These are phyloP conservation scores for Sylvicola cinctus DNA, from an alignment of 2,888 invertebrate species.

Conservation along the genomic window DNA sequence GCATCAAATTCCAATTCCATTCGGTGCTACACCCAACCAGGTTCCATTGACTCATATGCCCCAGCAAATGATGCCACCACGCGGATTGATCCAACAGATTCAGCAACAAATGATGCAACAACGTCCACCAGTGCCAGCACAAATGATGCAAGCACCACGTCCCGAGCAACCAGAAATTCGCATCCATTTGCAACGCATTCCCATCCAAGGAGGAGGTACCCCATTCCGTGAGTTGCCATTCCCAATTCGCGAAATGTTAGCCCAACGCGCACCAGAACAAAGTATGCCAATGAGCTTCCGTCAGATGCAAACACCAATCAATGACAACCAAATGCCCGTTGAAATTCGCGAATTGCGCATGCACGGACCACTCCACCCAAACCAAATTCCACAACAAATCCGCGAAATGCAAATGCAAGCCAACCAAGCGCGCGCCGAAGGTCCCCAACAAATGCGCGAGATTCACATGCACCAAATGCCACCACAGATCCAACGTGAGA, in stretches of 20 bases:
- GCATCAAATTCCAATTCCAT: slow-evolving; percentile 28
- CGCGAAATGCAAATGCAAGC: slow-evolving; percentile 13
- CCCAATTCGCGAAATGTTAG: slow-evolving; percentile 5
- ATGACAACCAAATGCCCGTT: no score
- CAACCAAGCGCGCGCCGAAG: no score
- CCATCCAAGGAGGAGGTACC: slow-evolving; percentile 19
- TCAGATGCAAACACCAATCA: no score
- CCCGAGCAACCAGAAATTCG: slow-evolving; percentile 25
- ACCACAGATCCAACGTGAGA: no score
- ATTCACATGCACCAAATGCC: no score
- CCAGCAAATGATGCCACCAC: slow-evolving; percentile 22
- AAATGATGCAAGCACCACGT: slow-evolving; percentile 27
- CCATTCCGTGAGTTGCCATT: slow-evolving; percentile 2
- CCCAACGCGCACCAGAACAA: no score
- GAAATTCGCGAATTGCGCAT: no score
- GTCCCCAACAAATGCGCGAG: no score
- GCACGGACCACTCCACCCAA: slow-evolving; percentile 11
- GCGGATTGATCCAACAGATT: slow-evolving; percentile 7
- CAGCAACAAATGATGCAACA: slow-evolving; percentile 22
- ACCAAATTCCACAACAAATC: slow-evolving; percentile 15
- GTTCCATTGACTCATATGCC: slow-evolving; percentile 32
- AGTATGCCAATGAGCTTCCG: no score
- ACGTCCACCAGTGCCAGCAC: slow-evolving; percentile 20
- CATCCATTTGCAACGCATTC: slow-evolving; percentile 27
- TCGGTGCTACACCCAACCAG: slow-evolving; percentile 29